Percentiles rank a stretch among this genome's conserved stretches.
Evolutionary conservation across 2,888 invertebrate genomes (phyloP).

Genomic region (Hyposoter didymator): DNA sequence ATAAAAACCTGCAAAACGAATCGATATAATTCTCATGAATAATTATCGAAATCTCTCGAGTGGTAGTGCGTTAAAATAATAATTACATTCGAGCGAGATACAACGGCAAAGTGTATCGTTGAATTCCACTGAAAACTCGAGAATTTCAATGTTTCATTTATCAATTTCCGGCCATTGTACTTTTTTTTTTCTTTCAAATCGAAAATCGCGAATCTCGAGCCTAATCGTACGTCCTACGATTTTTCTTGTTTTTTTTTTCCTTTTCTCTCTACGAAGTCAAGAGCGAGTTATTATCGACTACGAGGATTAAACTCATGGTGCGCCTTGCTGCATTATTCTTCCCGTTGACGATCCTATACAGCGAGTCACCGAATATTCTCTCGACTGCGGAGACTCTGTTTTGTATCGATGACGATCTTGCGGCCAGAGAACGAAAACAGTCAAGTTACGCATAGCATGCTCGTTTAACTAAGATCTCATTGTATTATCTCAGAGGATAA

Average conservation of each 20-base stretch:
- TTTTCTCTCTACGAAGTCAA: slow-evolving; percentile 6
- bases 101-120: not conserved
- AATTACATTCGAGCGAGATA: not conserved
- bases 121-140: not conserved
- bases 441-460: slow-evolving; percentile 40
- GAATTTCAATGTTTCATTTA: not conserved
- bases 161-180: slow-evolving; percentile 1
- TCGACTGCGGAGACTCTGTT: not conserved
- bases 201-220: not conserved
- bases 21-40: not conserved
- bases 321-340: not conserved
- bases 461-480: slow-evolving; percentile 69
- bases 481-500: slow-evolving; percentile 69
- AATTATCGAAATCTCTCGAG: not conserved
- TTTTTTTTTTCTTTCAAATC: not conserved
- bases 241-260: not conserved
- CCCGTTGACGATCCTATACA: not conserved
- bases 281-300: slow-evolving; percentile 12
- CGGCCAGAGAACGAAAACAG: not conserved
- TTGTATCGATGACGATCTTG: not conserved
- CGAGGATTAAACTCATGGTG: not conserved
- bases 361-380: not conserved
- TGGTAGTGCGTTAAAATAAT: not conserved
- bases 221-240: not conserved
- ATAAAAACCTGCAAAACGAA: not conserved